phyloP scores from a whole-genome alignment of 2,888 invertebrate species.

The Aleiodes alternator region DNA sequence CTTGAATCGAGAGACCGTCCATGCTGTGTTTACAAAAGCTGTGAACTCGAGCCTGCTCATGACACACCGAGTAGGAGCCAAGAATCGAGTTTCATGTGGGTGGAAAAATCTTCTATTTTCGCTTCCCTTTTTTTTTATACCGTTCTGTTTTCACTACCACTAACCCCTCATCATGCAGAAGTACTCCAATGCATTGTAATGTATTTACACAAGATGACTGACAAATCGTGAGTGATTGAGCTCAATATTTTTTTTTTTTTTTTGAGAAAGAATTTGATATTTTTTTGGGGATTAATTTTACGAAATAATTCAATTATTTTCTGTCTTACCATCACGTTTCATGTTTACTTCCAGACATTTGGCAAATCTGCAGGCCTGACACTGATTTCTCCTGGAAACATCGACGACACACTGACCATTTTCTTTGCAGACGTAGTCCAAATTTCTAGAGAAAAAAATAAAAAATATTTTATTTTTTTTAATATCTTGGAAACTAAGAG shows the following conservation, averaged over 20 bases:
- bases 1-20: constrained; percentile 49
- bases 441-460: constrained; percentile 79
- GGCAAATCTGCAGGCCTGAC: constrained; percentile 94
- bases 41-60: constrained; percentile 69
- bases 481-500: no score
- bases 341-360: constrained; percentile 94
- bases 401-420: constrained; percentile 92
- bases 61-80: constrained; percentile 60
- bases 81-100: constrained; percentile 56
- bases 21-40: constrained; percentile 69
- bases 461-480: neutral
- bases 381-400: constrained; percentile 94
- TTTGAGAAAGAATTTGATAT: constrained; percentile 18
- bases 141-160: constrained; percentile 19
- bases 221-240: constrained; percentile 23
- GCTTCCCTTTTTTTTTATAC: constrained; percentile 33
- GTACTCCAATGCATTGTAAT: constrained; percentile 25
- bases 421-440: constrained; percentile 95
- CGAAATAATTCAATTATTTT: constrained; percentile 1
- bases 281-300: neutral
- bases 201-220: constrained; percentile 17
- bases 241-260: constrained; percentile 1
- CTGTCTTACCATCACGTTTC: constrained; percentile 91
- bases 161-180: constrained; percentile 17
- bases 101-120: constrained; percentile 49